These are phyloP conservation scores for Sinocyclocheilus grahami DNA, from an alignment of 2,113 vertebrate species.

Conservation along the genomic window DNA sequence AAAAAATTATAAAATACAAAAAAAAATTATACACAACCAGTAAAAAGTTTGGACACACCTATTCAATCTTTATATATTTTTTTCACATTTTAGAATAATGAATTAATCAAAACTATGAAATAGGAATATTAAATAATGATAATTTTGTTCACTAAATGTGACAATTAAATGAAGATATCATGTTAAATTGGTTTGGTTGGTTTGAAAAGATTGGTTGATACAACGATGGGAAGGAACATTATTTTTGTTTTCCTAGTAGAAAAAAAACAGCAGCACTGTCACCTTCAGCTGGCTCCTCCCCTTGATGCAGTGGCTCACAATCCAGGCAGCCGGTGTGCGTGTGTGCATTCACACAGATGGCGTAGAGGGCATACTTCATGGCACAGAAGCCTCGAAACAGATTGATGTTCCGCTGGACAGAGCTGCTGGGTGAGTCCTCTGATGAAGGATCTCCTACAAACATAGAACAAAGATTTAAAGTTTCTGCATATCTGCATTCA, in stretches of 20 bases:
- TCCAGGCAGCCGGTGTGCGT: constrained; percentile 73
- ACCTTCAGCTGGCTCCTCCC: constrained; percentile 50
- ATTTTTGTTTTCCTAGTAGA: too few relatives aligned
- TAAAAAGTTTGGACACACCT: background rate
- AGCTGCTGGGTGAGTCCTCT: constrained; percentile 56
- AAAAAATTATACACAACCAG: background rate
- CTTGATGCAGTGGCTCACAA: constrained; percentile 61
- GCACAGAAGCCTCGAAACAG: constrained; percentile 92
- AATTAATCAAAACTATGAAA: background rate
- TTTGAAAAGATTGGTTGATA: background rate
- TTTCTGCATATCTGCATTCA: background rate
- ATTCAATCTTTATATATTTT: background rate
- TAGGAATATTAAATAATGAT: background rate
- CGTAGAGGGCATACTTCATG: constrained; percentile 94
- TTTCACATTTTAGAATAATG: background rate
- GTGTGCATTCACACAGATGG: constrained; percentile 86
- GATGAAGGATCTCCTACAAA: constrained; percentile 60
- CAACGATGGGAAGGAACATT: too few relatives aligned
- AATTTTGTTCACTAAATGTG: background rate
- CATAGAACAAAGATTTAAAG: background rate
- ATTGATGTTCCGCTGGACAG: constrained; percentile 77
- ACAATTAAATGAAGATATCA: background rate
- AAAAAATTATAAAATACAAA: background rate
- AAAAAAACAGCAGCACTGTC: background rate
- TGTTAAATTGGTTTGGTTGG: background rate